Evolutionary conservation across 2,797 vertebrate genomes (phyloP), one percentile per base, ranked within the genome.

Genomic region (Leptoclinus maculatus): DNA sequence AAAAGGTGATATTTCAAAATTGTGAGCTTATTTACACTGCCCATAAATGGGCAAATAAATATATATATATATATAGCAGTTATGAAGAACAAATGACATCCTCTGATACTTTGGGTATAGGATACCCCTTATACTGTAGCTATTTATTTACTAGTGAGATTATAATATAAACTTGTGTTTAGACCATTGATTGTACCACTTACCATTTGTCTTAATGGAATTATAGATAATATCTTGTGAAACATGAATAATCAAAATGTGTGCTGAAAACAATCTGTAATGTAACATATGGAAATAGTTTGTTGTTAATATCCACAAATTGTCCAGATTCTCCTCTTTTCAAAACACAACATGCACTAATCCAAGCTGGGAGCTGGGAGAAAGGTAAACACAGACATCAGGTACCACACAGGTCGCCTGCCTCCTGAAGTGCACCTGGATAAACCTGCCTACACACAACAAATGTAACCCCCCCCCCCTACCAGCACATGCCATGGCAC

Each of bases 401-500:
- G 70, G 25, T 66, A 38, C 29, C 63, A 41, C 64, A 54, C 85
- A 54, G 45, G 79, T 62, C 45, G 10, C 29, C 77, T 57, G 11
- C 62, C 41, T 69, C 66, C 78, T 64, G 77, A 80, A 49, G 82
- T 51, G 51, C 53, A 78, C 64, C 43, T 51, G 70, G 38, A 82
- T 66, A 69, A 64, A 72, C 80, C 67, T 39, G 39, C 68, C 67
- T 4, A 60, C 76, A 65, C 58, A 74, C 54, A 74, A 2, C 63
- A 75, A 39, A 83, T 8, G 3, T 34, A 34, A 32, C 12, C 45
- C 51, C 43, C 74, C 72, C 66, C 2, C 13, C n/a, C 64, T 16
- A 49, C 59, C 62, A 73, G 57, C 77, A 78, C 78, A 81, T 82
- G 81, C 63, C 63, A 57, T 9, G n/a, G 79, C 76, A 68, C 57